phyloP scores from a whole-genome alignment of 2,113 vertebrate species.

The Dicerorhinus sumatrensis region DNA sequence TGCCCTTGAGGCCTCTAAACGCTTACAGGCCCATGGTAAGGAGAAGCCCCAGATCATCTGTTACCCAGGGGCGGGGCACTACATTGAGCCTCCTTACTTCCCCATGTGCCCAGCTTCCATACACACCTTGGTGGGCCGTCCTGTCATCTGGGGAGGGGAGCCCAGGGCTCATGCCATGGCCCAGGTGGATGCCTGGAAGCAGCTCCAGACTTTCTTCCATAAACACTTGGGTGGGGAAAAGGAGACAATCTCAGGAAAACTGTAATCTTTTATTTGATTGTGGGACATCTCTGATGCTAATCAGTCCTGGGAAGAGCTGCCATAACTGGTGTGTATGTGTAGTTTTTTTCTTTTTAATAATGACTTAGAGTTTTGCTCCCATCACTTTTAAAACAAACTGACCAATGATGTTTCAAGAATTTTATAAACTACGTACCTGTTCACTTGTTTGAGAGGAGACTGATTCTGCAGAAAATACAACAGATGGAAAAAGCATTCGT shows the following conservation, averaged over 20 bases:
- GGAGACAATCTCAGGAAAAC: conserved; percentile 21
- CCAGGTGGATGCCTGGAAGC: conserved; percentile 91
- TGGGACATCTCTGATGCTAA: neutral
- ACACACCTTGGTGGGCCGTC: conserved; percentile 82
- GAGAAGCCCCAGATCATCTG: conserved; percentile 88
- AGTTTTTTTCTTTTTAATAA: neutral
- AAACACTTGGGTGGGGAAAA: conserved; percentile 83
- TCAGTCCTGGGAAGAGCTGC: neutral
- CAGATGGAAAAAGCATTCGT: neutral
- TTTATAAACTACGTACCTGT: neutral
- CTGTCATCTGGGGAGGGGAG: conserved; percentile 91
- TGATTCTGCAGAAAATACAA: neutral
- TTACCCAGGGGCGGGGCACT: conserved; percentile 92
- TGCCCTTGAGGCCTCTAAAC: conserved; percentile 87
- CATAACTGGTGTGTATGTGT: neutral
- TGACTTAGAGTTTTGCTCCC: neutral
- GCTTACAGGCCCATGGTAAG: conserved; percentile 89
- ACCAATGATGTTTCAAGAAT: neutral
- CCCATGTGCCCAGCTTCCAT: conserved; percentile 86
- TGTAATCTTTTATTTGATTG: conserved; percentile 62
- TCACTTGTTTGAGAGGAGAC: neutral
- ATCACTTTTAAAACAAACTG: neutral
- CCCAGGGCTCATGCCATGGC: conserved; percentile 89
- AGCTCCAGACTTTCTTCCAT: conserved; percentile 89
- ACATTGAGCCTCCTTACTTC: conserved; percentile 92